Percentiles rank a stretch among this genome's conserved stretches.
Conservation (phyloP, 2,113 vertebrate genomes). For the Nibea coibor region DNA sequence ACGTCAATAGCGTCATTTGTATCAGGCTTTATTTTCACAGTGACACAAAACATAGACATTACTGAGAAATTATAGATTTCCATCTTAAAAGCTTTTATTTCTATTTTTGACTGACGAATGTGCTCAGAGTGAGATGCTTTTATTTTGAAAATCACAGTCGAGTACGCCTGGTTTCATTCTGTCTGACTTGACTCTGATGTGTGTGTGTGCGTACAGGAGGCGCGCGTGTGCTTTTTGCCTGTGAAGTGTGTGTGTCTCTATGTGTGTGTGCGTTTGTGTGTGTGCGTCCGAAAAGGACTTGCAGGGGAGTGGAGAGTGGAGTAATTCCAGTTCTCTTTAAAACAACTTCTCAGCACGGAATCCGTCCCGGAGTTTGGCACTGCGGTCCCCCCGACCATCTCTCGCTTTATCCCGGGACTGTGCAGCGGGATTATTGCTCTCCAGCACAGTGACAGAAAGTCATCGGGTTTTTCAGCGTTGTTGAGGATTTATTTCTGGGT, state of each 20-base stretch:
- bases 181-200: slow-evolving; percentile 29
- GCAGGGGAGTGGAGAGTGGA: slow-evolving; percentile 74
- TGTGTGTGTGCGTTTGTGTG: slow-evolving; percentile 24
- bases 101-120: too few relatives aligned
- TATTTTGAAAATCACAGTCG: slow-evolving; percentile 55
- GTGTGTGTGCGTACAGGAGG: neutral
- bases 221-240: neutral
- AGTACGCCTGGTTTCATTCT: neutral
- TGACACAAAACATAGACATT: too few relatives aligned
- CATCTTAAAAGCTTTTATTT: neutral
- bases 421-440: slow-evolving; percentile 33
- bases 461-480: slow-evolving; percentile 36
- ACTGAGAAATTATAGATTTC: neutral
- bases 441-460: slow-evolving; percentile 8
- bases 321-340: slow-evolving; percentile 74
- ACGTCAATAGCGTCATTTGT: neutral
- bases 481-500: slow-evolving; percentile 64
- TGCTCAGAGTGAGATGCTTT: too few relatives aligned
- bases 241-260: slow-evolving; percentile 3
- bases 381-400: slow-evolving; percentile 40
- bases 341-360: slow-evolving; percentile 76
- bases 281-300: slow-evolving; percentile 50
- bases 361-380: slow-evolving; percentile 65
- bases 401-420: slow-evolving; percentile 35
- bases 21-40: neutral